Evolutionary conservation across 1,140 invertebrate species (phyloP), one percentile per base, ranked within the genome.

Genomic region (Leptinotarsa texana): DNA sequence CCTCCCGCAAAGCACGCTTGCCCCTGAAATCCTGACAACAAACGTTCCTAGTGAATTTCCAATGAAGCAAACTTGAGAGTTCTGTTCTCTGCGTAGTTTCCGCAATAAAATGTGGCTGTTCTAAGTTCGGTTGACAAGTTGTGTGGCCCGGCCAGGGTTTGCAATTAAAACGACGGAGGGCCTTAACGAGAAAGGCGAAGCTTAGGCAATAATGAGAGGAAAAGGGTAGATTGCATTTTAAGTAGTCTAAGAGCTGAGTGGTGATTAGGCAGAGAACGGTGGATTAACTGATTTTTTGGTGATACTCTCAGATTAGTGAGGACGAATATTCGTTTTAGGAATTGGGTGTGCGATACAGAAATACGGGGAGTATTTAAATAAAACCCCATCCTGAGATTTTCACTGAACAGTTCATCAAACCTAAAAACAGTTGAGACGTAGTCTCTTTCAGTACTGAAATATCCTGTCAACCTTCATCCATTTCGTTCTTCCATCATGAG

Each of bases 191-290:
- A 66, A 24, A 33, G 63, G 21, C 61, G 22, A 66, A 21, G 63
- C 63, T 66, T 66, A 66, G 22, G 21, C 27, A 66, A 66, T 66
- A 66, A 66, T 66, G 63, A 66, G 27, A 57, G 51, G 62, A 61
- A 63, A 63, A 62, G 48, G 62, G 51, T 33, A 61, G 70, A 62
- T 72, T 72, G 70, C 70, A 22, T 62, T 72, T 57, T 72, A 24
- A 72, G 62, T 62, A 72, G 70, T 72, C 48, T n/a, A 18, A 18
- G 22, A 13, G 42, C 66, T 57, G n/a, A 57, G 51, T 17, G 51
- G 51, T 57, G 51, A 57, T 57, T 57, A 57, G 51, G 17, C 4
- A 18, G 51, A n/a, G 51, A 57, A 18, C 13, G 51, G 51, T 57
- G 51, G 51, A 57, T 57, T 57, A 57, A 17, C 15, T 57, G 51